Evolutionary conservation across 2,888 invertebrate species (phyloP), one percentile per base, ranked within the genome.

Genomic region (Troides helena): DNA sequence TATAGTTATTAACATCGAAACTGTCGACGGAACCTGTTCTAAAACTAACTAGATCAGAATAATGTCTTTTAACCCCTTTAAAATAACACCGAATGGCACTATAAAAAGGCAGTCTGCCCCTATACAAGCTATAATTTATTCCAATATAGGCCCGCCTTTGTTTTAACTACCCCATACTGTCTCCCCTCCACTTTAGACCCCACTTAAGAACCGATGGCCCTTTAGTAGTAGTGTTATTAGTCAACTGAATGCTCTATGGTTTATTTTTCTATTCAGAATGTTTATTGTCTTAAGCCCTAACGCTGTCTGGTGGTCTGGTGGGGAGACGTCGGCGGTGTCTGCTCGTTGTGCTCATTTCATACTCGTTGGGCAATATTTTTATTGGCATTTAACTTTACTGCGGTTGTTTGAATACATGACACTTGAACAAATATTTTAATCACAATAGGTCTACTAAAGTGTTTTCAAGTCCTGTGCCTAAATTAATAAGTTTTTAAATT

Each of bases 61-160:
- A 62, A 71, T 56, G 63, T 36, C 65, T 65, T 69, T 70, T 63
- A 59, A 70, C 25, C 74, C 73, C 74, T 76, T 73, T 72, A 74
- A 73, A 74, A 75, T 73, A 74, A 73, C 73, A 74, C 70, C 72
- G 71, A 75, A 76, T 76, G 74, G 68, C 80, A 81, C 84, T 82
- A 83, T 85, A 84, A 88, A 87, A 87, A 85, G 82, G 82, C 87
- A 83, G 81, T 81, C 81, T 83, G 80, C 78, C 80, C 82, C 81
- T 78, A 77, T 80, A 81, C 78, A 84, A 81, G 84, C 86, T 82
- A 89, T 90, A 88, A 80, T 89, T 89, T 86, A 88, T 89, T 85
- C 81, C 77, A 78, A 80, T 80, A 77, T 80, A 80, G 85, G 84
- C 85, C 77, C 77, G 76, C 78, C 78, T 83, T 88, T 88, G 88